These are phyloP conservation scores for Desmophyllum pertusum DNA, from an alignment of 92 coral and sea anemone species.

Conservation along the genomic window DNA sequence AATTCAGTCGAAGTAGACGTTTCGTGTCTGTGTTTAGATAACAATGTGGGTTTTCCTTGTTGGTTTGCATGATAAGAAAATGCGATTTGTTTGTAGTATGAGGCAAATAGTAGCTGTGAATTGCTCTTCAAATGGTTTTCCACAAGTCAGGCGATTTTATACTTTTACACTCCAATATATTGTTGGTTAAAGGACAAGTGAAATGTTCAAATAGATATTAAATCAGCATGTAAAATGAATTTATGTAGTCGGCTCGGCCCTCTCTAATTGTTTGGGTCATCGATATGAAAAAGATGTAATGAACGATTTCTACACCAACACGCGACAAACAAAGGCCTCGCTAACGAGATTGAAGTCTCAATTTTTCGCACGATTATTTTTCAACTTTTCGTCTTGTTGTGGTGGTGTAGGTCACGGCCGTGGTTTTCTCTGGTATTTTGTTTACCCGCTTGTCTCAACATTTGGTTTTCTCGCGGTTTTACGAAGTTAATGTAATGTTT, in stretches of 20 bases:
- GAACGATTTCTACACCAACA: not conserved
- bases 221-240: constrained; percentile 10
- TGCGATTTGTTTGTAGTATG: not conserved
- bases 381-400: not conserved
- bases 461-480: not conserved
- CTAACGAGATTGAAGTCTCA: not conserved
- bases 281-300: constrained; percentile 5
- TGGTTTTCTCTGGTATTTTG: not conserved
- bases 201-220: not conserved
- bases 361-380: not conserved
- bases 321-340: not conserved
- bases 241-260: not conserved
- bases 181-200: not conserved
- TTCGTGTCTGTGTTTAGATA: constrained; percentile 7
- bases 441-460: not conserved
- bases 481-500: not conserved
- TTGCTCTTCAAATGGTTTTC: not conserved
- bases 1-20: not conserved
- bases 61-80: not conserved
- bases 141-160: not conserved
- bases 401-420: not conserved
- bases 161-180: not conserved
- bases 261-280: constrained; percentile 19
- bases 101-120: constrained; percentile 9
- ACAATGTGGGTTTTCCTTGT: not conserved